Evolutionary conservation across 1,140 invertebrate species (phyloP), one percentile per base, ranked within the genome.

Genomic region (Campoletis sonorensis): DNA sequence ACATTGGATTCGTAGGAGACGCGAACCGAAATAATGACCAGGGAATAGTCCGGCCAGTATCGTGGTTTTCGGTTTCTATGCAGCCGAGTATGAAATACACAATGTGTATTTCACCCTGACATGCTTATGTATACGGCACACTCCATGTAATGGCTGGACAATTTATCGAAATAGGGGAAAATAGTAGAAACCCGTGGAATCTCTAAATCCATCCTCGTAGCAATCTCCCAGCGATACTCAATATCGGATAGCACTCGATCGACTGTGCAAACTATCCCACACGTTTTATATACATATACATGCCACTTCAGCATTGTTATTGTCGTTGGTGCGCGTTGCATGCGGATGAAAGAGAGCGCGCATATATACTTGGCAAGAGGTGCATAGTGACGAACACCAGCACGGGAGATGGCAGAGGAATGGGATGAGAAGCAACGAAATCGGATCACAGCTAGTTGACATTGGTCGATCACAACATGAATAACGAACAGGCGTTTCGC

Each of bases 381-480:
- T 16, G 30, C 8, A 33, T 3, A 70, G 30, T 18, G 67, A 70
- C 27, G 26, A 54, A 70, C 40, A 13, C 40, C 40, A n/a, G n/a
- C n/a, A 45, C 40, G 40, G 11, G 78, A 33, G 78, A 21, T 45
- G 33, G 51, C 30, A 8, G 58, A 40, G 15, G 40, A 23, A 16
- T 30, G 54, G 58, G 54, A 26, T 21, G 72, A 72, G 40, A 49
- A 27, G 77, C 68, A 68, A 80, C 33, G 54, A 83, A 83, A 79
- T 80, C 79, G 85, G 84, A 89, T 88, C 85, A 85, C 76, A 82
- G 82, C 86, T 82, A 87, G 86, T 88, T 87, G 86, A 88, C 85
- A 88, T 85, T 83, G 83, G 87, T 87, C 88, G 87, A 88, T 89
- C 87, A 88, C 82, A 86, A 81, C 87, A 86, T 87, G 87, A 88